These are phyloP conservation scores for Vanessa cardui DNA, from an alignment of 2,888 invertebrate genomes.

Conservation along the genomic window DNA sequence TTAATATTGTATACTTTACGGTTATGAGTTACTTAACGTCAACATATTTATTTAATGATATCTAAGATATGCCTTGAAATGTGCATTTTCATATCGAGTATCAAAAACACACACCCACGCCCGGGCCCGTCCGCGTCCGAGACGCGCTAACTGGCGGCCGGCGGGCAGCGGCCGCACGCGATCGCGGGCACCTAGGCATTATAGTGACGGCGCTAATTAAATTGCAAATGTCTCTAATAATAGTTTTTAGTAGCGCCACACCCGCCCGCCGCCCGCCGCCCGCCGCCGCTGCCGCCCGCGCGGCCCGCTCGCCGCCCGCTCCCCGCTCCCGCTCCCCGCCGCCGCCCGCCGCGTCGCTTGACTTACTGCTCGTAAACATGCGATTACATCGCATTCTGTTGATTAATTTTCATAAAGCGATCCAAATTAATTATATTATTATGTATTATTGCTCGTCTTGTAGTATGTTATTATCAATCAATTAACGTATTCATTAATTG, in stretches of 20 bases:
- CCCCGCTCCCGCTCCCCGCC: not conserved
- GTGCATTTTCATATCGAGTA: too few species aligned
- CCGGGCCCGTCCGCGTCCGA: not conserved
- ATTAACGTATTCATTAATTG: not conserved
- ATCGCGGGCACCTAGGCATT: constrained; percentile 27
- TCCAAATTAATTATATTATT: constrained; percentile 28
- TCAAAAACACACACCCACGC: not conserved
- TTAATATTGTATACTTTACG: too few species aligned
- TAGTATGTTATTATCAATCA: constrained; percentile 3
- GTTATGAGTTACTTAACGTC: too few species aligned
- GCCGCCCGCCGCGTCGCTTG: constrained; percentile 8
- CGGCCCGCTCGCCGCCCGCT: not conserved
- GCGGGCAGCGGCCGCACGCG: constrained; percentile 22
- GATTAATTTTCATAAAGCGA: constrained; percentile 38
- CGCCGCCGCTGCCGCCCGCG: not conserved
- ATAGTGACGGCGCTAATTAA: constrained; percentile 40
- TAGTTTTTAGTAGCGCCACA: constrained; percentile 39
- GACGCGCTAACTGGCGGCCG: not conserved
- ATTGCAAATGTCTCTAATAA: constrained; percentile 44
- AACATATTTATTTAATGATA: too few species aligned
- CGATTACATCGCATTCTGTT: constrained; percentile 38
- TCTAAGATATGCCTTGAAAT: too few species aligned
- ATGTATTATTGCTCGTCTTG: not conserved
- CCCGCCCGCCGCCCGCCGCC: constrained; percentile 17
- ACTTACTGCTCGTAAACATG: constrained; percentile 33